Conservation (phyloP, 2,113 vertebrate genomes). For the Coturnix japonica region DNA sequence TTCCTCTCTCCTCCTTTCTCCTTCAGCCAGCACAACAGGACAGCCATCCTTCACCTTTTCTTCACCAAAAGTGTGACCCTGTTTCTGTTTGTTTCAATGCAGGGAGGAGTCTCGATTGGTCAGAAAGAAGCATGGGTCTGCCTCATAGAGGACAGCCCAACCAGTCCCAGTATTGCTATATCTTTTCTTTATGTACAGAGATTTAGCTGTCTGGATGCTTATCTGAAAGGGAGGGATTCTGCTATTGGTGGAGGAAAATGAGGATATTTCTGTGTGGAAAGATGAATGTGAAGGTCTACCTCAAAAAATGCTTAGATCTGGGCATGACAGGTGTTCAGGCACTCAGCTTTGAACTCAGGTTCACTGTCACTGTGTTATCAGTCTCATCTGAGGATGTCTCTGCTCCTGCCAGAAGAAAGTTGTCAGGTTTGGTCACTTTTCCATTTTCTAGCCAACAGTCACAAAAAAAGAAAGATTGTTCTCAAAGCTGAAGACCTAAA, state of each 20-base stretch:
- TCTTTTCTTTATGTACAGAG: not conserved
- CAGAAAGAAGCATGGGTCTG: not conserved
- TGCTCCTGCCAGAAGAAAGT: not conserved
- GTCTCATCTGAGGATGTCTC: not conserved
- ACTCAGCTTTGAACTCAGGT: not conserved
- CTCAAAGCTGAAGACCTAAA: not conserved
- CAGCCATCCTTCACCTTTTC: not conserved
- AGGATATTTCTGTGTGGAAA: not conserved
- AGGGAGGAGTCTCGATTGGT: not conserved
- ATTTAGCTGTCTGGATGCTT: not conserved
- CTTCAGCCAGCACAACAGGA: not conserved
- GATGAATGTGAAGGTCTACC: not conserved
- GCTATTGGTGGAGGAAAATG: not conserved
- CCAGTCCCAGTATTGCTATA: not conserved
- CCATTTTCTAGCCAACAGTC: not conserved
- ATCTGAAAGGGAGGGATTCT: not conserved
- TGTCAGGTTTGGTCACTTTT: not conserved
- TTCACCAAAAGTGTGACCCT: not conserved
- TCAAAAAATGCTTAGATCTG: not conserved
- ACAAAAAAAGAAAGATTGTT: not conserved
- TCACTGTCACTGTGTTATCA: not conserved
- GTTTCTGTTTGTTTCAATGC: not conserved
- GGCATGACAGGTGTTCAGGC: rapidly evolving
- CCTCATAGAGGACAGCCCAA: not conserved
- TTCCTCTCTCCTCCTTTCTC: not conserved